Percentiles rank a stretch among this genome's conserved stretches.
Conservation (phyloP, 2,113 vertebrate species). For the Lepisosteus oculatus region DNA sequence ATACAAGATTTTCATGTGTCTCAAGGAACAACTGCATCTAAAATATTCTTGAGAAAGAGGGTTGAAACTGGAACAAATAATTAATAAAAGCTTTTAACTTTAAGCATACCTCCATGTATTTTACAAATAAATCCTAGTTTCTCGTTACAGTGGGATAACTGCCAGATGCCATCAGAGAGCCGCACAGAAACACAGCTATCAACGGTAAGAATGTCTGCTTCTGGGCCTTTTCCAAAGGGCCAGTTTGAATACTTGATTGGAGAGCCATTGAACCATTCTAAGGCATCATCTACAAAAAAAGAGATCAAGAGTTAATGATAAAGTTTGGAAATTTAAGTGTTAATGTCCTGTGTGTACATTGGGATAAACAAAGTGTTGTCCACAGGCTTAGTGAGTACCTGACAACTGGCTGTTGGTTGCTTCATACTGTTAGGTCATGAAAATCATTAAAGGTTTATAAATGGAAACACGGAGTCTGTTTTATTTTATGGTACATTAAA, state of each 20-base stretch:
- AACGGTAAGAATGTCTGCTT: constrained; percentile 50
- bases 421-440: too few species aligned
- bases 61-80: not conserved
- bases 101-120: constrained; percentile 69
- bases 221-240: constrained; percentile 65
- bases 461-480: too few species aligned
- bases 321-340: too few species aligned
- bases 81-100: not conserved
- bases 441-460: too few species aligned
- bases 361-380: too few species aligned
- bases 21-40: too few species aligned
- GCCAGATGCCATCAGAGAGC: constrained; percentile 76
- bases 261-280: constrained; percentile 79
- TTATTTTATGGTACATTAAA: too few species aligned
- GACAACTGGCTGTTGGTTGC: too few species aligned
- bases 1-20: too few species aligned
- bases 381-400: too few species aligned
- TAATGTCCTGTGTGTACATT: too few species aligned
- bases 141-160: constrained; percentile 67
- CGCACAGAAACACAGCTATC: constrained; percentile 71
- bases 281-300: constrained; percentile 62
- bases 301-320: not conserved
- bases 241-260: constrained; percentile 79
- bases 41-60: too few species aligned
- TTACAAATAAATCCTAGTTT: constrained; percentile 83